Evolutionary conservation across 2,888 invertebrate genomes (phyloP).

Genomic region (Cosmorhoe ocellata): DNA sequence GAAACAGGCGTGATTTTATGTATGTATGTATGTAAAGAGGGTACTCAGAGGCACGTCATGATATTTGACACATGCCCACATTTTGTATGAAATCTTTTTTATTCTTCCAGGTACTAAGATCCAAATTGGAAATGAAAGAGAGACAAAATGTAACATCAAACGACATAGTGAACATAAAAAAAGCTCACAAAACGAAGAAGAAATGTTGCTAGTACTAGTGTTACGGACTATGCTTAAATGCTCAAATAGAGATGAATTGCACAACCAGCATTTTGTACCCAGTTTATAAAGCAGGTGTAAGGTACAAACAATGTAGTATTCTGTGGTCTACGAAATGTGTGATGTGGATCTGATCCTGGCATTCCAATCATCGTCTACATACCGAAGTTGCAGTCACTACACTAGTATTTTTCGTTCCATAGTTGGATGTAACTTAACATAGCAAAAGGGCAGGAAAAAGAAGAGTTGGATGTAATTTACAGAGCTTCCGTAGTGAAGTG

Average conservation of each 20-base stretch:
- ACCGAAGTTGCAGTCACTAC: too few relatives aligned
- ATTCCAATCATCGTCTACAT: too few relatives aligned
- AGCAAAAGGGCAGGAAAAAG: too few relatives aligned
- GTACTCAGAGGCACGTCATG: too few relatives aligned
- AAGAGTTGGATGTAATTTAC: too few relatives aligned
- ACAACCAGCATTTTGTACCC: slow-evolving; percentile 63
- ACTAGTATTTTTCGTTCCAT: too few relatives aligned
- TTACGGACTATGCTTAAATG: slow-evolving; percentile 73
- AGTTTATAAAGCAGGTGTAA: slow-evolving; percentile 22
- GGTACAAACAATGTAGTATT: slow-evolving; percentile 15
- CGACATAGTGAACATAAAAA: slow-evolving; percentile 88
- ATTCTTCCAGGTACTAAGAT: slow-evolving; percentile 89
- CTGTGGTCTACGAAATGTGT: too few relatives aligned
- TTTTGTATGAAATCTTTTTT: slow-evolving; percentile 1
- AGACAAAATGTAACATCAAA: slow-evolving; percentile 86
- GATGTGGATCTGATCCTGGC: background rate
- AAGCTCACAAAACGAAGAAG: slow-evolving; percentile 84
- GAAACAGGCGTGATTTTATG: too few relatives aligned
- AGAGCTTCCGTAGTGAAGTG: too few relatives aligned
- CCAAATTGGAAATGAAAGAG: slow-evolving; percentile 91
- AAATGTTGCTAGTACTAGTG: slow-evolving; percentile 83
- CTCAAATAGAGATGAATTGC: slow-evolving; percentile 74
- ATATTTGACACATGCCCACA: too few relatives aligned
- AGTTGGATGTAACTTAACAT: too few relatives aligned
- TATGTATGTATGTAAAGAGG: too few relatives aligned